These are phyloP conservation scores for Ectemnius cavifrons DNA, from an alignment of 2,888 invertebrate species.

Conservation along the genomic window DNA sequence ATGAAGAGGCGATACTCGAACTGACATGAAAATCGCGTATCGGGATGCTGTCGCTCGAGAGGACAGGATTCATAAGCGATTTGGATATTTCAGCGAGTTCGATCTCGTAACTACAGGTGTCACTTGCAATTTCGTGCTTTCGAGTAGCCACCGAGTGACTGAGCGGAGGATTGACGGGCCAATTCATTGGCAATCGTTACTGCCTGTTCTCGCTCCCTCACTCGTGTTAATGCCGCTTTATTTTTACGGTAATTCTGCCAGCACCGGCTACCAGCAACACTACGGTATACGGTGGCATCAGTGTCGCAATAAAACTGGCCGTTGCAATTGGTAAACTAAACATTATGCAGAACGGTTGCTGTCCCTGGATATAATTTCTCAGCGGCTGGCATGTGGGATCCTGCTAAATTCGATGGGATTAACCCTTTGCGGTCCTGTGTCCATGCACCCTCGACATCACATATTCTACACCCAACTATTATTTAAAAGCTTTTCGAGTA, in stretches of 20 bases:
- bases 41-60: background rate
- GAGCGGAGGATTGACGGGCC: background rate
- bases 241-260: conserved; percentile 1
- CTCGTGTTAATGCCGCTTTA: background rate
- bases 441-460: too few relatives aligned
- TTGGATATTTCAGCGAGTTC: conserved; percentile 23
- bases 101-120: conserved; percentile 19
- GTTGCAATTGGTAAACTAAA: background rate
- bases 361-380: background rate
- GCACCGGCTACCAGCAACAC: background rate
- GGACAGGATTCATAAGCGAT: conserved; percentile 12
- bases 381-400: background rate
- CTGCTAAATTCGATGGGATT: background rate
- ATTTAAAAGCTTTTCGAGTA: too few relatives aligned
- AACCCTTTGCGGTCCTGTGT: too few relatives aligned
- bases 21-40: background rate
- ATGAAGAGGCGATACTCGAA: background rate
- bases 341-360: background rate
- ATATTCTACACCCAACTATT: too few relatives aligned
- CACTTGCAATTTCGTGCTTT: conserved; percentile 29
- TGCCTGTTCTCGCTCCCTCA: too few relatives aligned
- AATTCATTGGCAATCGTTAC: background rate
- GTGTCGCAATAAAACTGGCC: background rate
- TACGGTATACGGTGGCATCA: background rate
- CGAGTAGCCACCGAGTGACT: background rate